Percentiles rank a stretch among this genome's conserved stretches.
These are phyloP conservation scores for Drosophila kurseongensis DNA, from an alignment of 1,140 invertebrate genomes.

Conservation along the genomic window DNA sequence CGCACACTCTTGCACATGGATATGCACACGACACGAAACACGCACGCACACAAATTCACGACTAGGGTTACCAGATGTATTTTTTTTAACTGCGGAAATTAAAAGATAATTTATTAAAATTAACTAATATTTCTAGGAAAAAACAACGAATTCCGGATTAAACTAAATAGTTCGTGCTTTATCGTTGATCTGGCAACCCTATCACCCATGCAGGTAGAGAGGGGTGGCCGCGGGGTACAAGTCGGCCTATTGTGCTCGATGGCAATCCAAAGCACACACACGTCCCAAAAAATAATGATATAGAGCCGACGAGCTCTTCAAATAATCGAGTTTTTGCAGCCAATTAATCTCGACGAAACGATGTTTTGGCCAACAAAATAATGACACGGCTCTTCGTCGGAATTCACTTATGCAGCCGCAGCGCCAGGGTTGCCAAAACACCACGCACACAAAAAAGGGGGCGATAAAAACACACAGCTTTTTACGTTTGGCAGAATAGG, in stretches of 20 bases:
- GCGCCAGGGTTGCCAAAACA: constrained; percentile 33
- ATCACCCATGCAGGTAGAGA: not conserved
- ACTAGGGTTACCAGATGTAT: constrained; percentile 50
- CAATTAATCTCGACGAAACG: constrained; percentile 22
- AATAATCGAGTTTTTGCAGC: constrained; percentile 33
- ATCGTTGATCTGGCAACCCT: constrained; percentile 19
- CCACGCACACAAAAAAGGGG: not conserved
- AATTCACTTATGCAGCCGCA: constrained; percentile 43
- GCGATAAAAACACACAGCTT: constrained; percentile 15
- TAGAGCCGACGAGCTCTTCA: constrained; percentile 20
- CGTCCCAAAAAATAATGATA: constrained; percentile 15
- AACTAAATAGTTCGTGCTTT: not conserved
- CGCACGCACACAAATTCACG: constrained; percentile 16
- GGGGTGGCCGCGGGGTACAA: constrained; percentile 13
- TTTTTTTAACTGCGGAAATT: not conserved
- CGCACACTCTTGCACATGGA: constrained; percentile 26
- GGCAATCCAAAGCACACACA: constrained; percentile 18
- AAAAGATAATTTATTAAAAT: not conserved
- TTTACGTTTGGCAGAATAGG: not conserved
- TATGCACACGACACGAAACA: not conserved
- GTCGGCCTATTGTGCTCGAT: constrained; percentile 31
- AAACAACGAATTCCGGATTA: not conserved
- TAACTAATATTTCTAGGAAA: not conserved
- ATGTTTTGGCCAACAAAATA: constrained; percentile 7
- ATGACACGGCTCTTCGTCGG: constrained; percentile 40